phyloP scores from a whole-genome alignment of 2,888 invertebrate species.

The Hemithea aestivaria region DNA sequence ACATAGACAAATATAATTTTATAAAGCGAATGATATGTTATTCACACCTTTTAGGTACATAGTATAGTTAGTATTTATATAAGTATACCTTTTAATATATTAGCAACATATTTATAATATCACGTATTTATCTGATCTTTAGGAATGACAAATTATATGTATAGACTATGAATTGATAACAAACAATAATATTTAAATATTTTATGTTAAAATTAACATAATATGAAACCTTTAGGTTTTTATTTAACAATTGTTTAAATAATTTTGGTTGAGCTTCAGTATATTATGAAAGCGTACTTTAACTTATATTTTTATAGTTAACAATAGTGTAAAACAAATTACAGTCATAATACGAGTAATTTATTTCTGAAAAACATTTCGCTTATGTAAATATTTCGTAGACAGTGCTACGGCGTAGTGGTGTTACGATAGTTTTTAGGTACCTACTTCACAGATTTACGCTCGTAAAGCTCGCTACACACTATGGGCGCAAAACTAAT shows the following conservation, averaged over 20 bases:
- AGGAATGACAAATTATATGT: too few species aligned
- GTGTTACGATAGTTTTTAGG: conserved; percentile 15
- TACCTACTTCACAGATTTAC: conserved; percentile 18
- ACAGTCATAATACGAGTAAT: too few species aligned
- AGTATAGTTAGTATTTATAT: conserved; percentile 32
- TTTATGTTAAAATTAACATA: background rate
- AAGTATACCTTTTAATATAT: conserved; percentile 26
- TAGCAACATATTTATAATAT: too few species aligned
- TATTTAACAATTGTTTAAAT: background rate
- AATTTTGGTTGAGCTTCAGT: conserved; percentile 1
- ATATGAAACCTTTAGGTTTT: conserved; percentile 9
- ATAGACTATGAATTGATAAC: conserved; percentile 31
- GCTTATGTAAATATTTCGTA: too few species aligned
- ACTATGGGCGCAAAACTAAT: too few species aligned
- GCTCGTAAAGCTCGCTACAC: too few species aligned
- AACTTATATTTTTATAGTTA: conserved; percentile 7
- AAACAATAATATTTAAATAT: conserved; percentile 21
- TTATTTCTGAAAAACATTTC: too few species aligned
- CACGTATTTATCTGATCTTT: conserved; percentile 47
- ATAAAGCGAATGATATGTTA: conserved; percentile 79
- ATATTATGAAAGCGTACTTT: too few species aligned
- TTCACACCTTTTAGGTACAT: conserved; percentile 54
- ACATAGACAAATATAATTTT: conserved; percentile 56
- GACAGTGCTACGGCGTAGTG: conserved; percentile 8
- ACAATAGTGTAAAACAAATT: background rate